phyloP scores from a whole-genome alignment of 2,888 invertebrate species.

The Allolobophora icterica region DNA sequence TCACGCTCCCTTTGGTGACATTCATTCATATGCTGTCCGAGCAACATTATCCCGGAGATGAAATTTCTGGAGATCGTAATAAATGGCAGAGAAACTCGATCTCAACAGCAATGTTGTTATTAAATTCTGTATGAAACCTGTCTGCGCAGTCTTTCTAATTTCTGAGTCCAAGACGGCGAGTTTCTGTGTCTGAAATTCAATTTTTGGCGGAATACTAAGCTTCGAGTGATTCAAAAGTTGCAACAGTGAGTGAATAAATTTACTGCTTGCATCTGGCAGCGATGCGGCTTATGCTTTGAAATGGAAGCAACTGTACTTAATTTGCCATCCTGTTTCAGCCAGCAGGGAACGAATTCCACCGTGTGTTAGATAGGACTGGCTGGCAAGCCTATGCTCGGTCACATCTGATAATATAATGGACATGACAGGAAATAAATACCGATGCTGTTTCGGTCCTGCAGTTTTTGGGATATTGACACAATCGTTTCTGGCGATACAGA shows the following conservation, averaged over 20 bases:
- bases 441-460: background rate
- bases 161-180: background rate
- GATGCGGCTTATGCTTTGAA: background rate
- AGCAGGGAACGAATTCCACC: background rate
- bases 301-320: background rate
- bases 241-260: background rate
- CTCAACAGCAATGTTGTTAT: background rate
- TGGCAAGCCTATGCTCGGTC: background rate
- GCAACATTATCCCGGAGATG: background rate
- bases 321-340: background rate
- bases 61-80: conserved; percentile 17
- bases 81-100: background rate
- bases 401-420: background rate
- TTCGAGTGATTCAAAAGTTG: background rate
- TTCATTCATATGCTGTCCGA: background rate
- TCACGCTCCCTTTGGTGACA: background rate
- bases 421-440: conserved; percentile 2
- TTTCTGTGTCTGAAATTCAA: background rate
- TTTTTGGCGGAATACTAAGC: background rate
- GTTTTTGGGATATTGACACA: background rate
- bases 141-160: background rate
- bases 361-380: background rate
- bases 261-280: background rate
- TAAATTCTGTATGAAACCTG: background rate
- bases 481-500: background rate